Evolutionary conservation across 1,140 invertebrate genomes (phyloP), one percentile per base, ranked within the genome.

Genomic region (Drosophila simulans): DNA sequence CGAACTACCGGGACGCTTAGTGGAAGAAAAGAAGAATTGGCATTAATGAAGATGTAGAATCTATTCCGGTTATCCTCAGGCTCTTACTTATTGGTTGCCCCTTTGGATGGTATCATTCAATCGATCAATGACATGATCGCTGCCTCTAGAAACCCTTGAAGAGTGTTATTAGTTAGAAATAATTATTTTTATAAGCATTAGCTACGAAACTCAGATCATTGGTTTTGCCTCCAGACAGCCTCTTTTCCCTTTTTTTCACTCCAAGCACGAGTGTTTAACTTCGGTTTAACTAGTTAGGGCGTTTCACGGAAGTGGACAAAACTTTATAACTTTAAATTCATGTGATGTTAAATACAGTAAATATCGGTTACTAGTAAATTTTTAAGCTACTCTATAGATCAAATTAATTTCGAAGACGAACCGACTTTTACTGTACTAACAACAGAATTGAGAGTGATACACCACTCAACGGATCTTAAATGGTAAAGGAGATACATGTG

Each of bases 1-100:
- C 60, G 46, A 75, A 73, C 46, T 75, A 72, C 42, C 52, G 60
- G 60, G 52, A 68, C 68, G 69, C 79, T 82, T 86, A 57, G 68
- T 64, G 82, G 82, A 86, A 85, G 82, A 85, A 51, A 86, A 86
- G 54, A 78, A 86, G 65, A 70, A 64, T 56, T 83, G 72, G 45
- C 80, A 84, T 88, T 88, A 84, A 77, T 89, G 56, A 64, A 71
- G 80, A 77, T 77, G 73, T 65, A 57, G 48, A 64, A 76, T 79
- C 71, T 65, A 59, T 49, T 76, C 52, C 65, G 60, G 42, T 65
- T 53, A 52, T 71, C 64, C 39, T 51, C 58, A 70, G 42, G 55
- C 73, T 62, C 79, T 84, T 88, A 89, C 83, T 53, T 60, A 69
- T 55, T 34, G 34, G 52, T 63, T 54, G 57, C 49, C 48, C 43